These are phyloP conservation scores for Cygnus buccinator DNA, from an alignment of 2,113 vertebrate species.

Conservation along the genomic window DNA sequence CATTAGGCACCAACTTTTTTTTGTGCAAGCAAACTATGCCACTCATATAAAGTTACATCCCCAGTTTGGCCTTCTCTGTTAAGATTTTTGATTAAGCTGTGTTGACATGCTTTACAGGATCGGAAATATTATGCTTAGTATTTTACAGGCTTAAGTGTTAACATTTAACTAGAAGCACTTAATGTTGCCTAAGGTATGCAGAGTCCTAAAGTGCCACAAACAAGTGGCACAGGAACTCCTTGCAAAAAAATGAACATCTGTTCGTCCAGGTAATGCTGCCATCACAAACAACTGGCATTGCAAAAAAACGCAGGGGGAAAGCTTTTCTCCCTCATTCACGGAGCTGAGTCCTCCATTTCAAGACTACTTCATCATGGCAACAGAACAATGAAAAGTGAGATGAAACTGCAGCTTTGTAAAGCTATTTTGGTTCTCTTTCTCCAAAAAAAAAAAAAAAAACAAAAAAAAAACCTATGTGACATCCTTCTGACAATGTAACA, in stretches of 20 bases:
- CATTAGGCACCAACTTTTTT: neutral
- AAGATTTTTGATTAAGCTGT: neutral
- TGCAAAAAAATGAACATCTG: neutral
- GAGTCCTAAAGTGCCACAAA: neutral
- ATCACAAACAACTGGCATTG: neutral
- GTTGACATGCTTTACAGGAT: neutral
- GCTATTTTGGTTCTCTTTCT: slow-evolving; percentile 3
- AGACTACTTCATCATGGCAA: neutral
- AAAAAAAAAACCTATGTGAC: neutral
- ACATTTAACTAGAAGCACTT: neutral
- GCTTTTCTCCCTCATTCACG: neutral
- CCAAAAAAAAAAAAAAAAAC: neutral
- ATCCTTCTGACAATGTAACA: slow-evolving; percentile 19
- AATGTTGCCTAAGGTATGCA: neutral
- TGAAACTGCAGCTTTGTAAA: neutral
- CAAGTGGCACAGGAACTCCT: neutral
- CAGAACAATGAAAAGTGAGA: slow-evolving; percentile 1
- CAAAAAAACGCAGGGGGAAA: neutral
- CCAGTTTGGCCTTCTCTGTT: neutral
- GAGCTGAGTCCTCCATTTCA: neutral
- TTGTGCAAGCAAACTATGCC: neutral
- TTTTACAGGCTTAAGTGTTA: neutral
- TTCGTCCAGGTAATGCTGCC: neutral
- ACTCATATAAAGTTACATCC: fast-evolving
- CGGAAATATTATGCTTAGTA: neutral